Evolutionary conservation across 2,888 invertebrate species (phyloP).

Genomic region (Ferdinandea cuprea): DNA sequence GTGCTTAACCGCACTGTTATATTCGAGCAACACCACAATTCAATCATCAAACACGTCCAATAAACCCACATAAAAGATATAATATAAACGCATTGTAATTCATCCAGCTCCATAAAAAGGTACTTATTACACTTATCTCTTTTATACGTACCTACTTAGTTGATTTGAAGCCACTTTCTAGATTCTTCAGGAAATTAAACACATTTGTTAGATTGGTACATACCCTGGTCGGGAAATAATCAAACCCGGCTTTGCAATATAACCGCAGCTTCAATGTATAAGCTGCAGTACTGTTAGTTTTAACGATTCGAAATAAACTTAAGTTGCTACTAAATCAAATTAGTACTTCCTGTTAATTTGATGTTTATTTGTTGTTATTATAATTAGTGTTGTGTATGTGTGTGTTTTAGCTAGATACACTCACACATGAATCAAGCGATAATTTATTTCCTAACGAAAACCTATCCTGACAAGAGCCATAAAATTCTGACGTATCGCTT

Average conservation of each 20-base stretch:
- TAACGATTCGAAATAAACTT: slow-evolving; percentile 52
- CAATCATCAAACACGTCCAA: slow-evolving; percentile 15
- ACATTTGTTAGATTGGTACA: not conserved
- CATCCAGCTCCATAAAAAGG: not conserved
- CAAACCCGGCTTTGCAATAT: slow-evolving; percentile 7
- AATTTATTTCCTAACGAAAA: slow-evolving; percentile 10
- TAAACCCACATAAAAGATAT: slow-evolving; percentile 4
- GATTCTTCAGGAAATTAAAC: slow-evolving; percentile 26
- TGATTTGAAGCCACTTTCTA: slow-evolving; percentile 6
- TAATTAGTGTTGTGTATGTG: slow-evolving; percentile 2
- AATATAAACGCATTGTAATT: slow-evolving; percentile 12
- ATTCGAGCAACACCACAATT: not conserved
- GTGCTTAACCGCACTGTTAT: not conserved
- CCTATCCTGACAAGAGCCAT: slow-evolving; percentile 12
- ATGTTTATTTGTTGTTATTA: slow-evolving; percentile 22
- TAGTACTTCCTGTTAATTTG: slow-evolving; percentile 60
- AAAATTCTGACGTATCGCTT: slow-evolving; percentile 41
- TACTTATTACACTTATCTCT: slow-evolving; percentile 1
- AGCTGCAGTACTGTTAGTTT: slow-evolving; percentile 35
- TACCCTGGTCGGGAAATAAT: slow-evolving; percentile 22
- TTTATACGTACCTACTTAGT: not conserved
- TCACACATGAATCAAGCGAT: not conserved
- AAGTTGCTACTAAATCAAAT: slow-evolving; percentile 51
- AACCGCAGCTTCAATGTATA: not conserved
- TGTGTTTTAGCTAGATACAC: not conserved